Base-by-base conservation (phyloP, 2,113 vertebrate species). In the Ploceus nigricollis region DNA sequence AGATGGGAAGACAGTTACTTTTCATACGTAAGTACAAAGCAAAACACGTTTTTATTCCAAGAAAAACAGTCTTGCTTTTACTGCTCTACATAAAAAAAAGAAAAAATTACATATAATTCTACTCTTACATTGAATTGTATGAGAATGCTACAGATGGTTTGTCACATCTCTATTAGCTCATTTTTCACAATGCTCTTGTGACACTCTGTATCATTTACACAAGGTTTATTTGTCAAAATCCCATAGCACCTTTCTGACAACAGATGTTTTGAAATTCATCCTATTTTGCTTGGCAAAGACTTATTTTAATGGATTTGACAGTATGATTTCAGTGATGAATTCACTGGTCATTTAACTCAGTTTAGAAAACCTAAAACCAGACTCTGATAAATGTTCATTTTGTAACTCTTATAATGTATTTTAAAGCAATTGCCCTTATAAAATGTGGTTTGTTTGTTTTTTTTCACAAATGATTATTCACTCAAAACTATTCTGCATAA, bases 131-230 rank as follows among this genome's bases (percentile, higher is more conserved):
- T 66, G 80, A 89, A 71, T 60, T 75, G 19, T 33, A 82, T 3
- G 13, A 94, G 48, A 90, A 68, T 79, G 76, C 45, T 82, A 72
- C 4, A 21, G 61, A 88, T 63, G 57, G 58, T 64, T 73, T 95
- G 68, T 66, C 85, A 88, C 35, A 90, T 87, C 77, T 78, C 1
- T 0, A 87, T 89, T 83, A 93, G 71, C 66, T 95, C 75, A 93
- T 90, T 91, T 93, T 96, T 96, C 96, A 96, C 60, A 90, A 82
- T 75, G 75, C 68, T 95, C 88, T 96, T 65, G 48, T 86, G 87
- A 76, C 71, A 92, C 37, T 70, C 37, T 71, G 39, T 69, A 31
- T 69, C 39, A 89, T 85, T 84, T 89, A 93, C 50, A 78, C 25
- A 35, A 68, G 47, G 35, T 83, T 92, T 94, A 91, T 92, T 94